Evolutionary conservation across 2,797 vertebrate genomes (phyloP).

Genomic region (Catamblyrhynchus diadema): DNA sequence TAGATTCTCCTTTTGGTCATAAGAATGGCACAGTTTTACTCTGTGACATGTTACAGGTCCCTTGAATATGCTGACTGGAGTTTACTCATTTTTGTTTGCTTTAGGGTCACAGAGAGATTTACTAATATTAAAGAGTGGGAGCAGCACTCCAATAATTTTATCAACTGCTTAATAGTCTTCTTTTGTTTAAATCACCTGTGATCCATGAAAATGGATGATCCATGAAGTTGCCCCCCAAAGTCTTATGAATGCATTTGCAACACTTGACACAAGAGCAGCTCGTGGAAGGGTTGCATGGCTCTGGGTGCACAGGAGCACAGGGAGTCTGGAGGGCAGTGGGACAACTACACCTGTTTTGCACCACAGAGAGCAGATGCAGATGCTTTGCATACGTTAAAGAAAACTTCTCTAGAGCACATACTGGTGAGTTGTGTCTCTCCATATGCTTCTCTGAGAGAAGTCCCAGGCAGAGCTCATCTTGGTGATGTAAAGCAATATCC

Average conservation of each 20-base stretch:
- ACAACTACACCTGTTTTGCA: background rate
- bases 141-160: background rate
- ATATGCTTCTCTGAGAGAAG: background rate
- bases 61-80: background rate
- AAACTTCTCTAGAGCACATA: background rate
- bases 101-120: background rate
- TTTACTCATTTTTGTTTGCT: background rate
- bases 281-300: background rate
- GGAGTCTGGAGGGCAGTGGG: background rate
- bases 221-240: background rate
- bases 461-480: background rate
- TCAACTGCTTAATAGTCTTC: background rate
- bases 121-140: background rate
- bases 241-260: constrained; percentile 9
- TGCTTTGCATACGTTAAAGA: background rate
- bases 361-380: background rate
- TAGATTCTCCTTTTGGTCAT: background rate
- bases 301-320: background rate
- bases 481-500: background rate
- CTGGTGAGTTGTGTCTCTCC: background rate
- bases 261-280: background rate
- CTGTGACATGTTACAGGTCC: background rate
- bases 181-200: background rate
- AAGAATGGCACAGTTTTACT: background rate
- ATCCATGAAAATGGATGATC: background rate